phyloP scores from a whole-genome alignment of 1,140 invertebrate genomes.

The Bicyclus anynana region DNA sequence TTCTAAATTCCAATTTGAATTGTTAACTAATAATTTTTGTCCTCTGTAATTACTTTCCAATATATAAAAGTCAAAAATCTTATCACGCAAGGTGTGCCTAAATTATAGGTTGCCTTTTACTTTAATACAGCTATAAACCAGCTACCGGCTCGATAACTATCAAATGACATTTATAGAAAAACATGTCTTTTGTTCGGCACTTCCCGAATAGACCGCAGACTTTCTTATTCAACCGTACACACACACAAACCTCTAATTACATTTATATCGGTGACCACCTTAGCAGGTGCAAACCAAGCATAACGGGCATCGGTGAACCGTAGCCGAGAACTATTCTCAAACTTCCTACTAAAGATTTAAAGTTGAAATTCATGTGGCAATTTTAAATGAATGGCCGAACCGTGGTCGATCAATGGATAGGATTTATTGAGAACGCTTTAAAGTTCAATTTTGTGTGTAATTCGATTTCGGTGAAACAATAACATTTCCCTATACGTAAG shows the following conservation, averaged over 20 bases:
- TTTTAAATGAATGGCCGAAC: conserved; percentile 30
- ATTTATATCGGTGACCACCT: conserved; percentile 64
- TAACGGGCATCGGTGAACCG: conserved; percentile 53
- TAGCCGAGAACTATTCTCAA: conserved; percentile 31
- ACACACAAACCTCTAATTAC: conserved; percentile 61
- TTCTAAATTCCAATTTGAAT: no score
- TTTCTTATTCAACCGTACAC: conserved; percentile 45
- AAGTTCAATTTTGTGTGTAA: conserved; percentile 33
- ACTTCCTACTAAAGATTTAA: conserved; percentile 9
- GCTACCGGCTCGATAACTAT: conserved; percentile 9
- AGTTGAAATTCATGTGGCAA: conserved; percentile 9
- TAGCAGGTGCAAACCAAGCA: conserved; percentile 50
- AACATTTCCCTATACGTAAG: conserved; percentile 45
- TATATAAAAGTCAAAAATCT: not conserved
- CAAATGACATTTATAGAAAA: conserved; percentile 17
- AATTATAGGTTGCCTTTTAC: not conserved
- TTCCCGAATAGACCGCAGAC: conserved; percentile 56
- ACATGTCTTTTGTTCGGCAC: conserved; percentile 32
- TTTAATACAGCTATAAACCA: not conserved
- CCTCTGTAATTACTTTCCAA: not conserved
- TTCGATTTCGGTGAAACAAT: conserved; percentile 42
- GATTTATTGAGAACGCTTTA: conserved; percentile 41
- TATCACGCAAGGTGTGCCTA: not conserved
- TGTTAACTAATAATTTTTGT: not conserved
- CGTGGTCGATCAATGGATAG: conserved; percentile 36